Evolutionary conservation across 2,888 invertebrate genomes (phyloP).

Genomic region (Branchellion lobata): DNA sequence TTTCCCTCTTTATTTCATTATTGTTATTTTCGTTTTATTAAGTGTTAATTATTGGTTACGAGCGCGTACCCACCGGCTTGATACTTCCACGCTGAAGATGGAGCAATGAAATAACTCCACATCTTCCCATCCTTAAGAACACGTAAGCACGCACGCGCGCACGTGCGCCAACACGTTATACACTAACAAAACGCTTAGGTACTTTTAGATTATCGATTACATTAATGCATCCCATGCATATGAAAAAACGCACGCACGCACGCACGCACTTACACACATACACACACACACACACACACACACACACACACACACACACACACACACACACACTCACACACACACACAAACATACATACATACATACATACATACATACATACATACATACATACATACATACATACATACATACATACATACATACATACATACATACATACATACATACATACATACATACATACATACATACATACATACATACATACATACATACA

Average conservation of each 20-base stretch:
- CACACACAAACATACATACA: neutral
- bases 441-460: neutral
- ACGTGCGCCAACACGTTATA: neutral
- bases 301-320: conserved; percentile 22
- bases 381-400: neutral
- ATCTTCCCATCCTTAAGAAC: too few relatives aligned
- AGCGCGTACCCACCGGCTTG: too few relatives aligned
- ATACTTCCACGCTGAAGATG: too few relatives aligned
- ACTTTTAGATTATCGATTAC: too few relatives aligned
- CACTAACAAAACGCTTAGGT: conserved; percentile 23
- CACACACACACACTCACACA: conserved; percentile 20
- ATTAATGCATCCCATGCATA: too few relatives aligned
- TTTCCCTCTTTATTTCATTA: too few relatives aligned
- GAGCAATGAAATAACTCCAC: too few relatives aligned
- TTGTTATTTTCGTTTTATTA: too few relatives aligned
- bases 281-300: conserved; percentile 19
- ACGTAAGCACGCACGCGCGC: too few relatives aligned
- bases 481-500: neutral
- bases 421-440: neutral
- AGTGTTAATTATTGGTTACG: too few relatives aligned
- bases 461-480: neutral
- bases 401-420: neutral
- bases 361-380: neutral
- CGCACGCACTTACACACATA: neutral
- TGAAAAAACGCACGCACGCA: neutral